Conservation (phyloP, 2,797 vertebrate genomes). For the Gephyroberyx darwinii region DNA sequence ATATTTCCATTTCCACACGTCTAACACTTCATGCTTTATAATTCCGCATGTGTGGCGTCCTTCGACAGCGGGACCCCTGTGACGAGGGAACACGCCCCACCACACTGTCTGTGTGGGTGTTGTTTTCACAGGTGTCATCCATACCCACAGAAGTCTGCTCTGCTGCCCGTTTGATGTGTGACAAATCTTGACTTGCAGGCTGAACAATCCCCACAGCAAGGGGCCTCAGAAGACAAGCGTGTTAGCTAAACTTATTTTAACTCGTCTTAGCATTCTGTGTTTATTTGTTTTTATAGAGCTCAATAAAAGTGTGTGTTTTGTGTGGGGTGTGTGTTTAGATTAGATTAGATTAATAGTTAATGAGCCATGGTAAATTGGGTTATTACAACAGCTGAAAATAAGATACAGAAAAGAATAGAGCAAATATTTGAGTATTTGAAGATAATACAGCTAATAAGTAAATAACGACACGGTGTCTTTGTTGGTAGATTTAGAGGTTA, state of each 20-base stretch:
- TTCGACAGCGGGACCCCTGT: conserved; percentile 64
- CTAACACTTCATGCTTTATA: conserved; percentile 3
- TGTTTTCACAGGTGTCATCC: conserved; percentile 7
- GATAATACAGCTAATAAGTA: conserved; percentile 18
- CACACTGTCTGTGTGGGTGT: conserved; percentile 50
- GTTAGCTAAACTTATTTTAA: neutral
- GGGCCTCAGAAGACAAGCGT: conserved; percentile 1
- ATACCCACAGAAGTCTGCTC: conserved; percentile 40
- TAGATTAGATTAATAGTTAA: conserved; percentile 31
- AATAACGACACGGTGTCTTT: conserved; percentile 1
- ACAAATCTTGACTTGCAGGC: conserved; percentile 10
- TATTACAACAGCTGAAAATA: conserved; percentile 40
- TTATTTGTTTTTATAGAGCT: neutral
- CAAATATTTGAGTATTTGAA: conserved; percentile 32
- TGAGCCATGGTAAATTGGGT: conserved; percentile 21
- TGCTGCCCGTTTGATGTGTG: conserved; percentile 53
- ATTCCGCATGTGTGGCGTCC: conserved; percentile 15
- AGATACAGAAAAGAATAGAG: conserved; percentile 37
- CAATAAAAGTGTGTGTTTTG: conserved; percentile 15
- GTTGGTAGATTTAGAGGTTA: neutral
- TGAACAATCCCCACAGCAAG: neutral
- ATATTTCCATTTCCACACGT: no score
- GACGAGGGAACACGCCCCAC: conserved; percentile 47
- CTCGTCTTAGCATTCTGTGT: neutral
- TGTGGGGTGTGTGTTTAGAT: conserved; percentile 8